Conservation (phyloP, 2,113 vertebrate genomes). For the Odocoileus virginianus region DNA sequence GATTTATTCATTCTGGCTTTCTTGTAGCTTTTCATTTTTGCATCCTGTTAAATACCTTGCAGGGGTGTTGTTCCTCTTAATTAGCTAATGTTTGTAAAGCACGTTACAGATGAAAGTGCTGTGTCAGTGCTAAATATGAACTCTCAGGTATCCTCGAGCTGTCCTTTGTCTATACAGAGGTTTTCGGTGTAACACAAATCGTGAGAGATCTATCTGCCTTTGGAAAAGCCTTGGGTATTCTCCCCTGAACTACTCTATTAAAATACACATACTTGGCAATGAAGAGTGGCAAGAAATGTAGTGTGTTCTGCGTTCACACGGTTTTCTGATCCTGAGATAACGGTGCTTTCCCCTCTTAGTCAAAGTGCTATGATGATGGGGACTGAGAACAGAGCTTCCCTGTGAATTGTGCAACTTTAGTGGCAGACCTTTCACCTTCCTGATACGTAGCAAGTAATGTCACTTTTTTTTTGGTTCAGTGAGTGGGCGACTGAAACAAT, state of each 20-base stretch:
- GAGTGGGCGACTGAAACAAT: constrained; percentile 43
- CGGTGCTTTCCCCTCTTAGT: background rate
- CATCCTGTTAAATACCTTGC: constrained; percentile 60
- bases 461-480: background rate
- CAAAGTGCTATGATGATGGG: background rate
- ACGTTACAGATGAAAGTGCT: background rate
- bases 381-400: background rate
- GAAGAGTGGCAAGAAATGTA: background rate
- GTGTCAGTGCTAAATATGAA: background rate
- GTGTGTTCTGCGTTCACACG: background rate
- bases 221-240: background rate
- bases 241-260: background rate
- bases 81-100: constrained; percentile 54
- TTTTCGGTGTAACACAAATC: background rate
- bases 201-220: background rate
- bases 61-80: constrained; percentile 46
- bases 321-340: background rate
- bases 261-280: background rate
- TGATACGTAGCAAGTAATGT: background rate
- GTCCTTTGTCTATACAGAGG: background rate
- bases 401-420: background rate
- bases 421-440: constrained; percentile 6
- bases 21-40: constrained; percentile 57
- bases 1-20: constrained; percentile 34
- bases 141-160: background rate